Evolutionary conservation across 2,888 invertebrate species (phyloP).

Genomic region (Hypercompe scribonia): DNA sequence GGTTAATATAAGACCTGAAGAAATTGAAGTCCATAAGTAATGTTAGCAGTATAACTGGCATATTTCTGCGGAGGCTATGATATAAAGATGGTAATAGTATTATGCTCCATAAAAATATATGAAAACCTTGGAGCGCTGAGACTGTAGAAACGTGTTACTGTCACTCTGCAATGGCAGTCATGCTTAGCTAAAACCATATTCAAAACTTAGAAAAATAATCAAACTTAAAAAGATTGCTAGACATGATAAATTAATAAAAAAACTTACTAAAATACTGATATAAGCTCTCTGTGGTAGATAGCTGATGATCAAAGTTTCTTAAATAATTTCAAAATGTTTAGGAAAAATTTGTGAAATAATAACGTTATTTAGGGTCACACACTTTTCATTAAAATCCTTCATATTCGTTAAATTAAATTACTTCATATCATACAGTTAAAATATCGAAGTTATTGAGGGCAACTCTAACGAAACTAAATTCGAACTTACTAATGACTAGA

Average conservation of each 20-base stretch:
- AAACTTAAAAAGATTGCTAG: not conserved
- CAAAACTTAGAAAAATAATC: not conserved
- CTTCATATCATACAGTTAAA: not conserved
- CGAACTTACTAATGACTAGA: slow-evolving; percentile 21
- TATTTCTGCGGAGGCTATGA: not conserved
- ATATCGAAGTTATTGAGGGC: slow-evolving; percentile 1
- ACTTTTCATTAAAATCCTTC: no score
- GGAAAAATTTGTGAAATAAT: no score
- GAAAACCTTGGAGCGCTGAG: not conserved
- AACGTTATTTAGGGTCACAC: not conserved
- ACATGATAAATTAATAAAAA: not conserved
- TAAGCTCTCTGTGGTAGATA: no score
- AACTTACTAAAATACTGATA: no score
- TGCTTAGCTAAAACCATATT: not conserved
- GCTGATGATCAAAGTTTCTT: no score
- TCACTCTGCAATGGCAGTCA: not conserved
- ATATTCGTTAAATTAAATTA: no score
- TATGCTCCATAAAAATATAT: not conserved
- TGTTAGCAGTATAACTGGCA: not conserved
- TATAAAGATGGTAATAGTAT: not conserved
- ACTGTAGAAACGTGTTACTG: not conserved
- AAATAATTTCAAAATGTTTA: no score
- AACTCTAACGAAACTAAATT: slow-evolving; percentile 12
- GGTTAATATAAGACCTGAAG: not conserved
- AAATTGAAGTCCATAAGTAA: not conserved